These are phyloP conservation scores for Rhabdophis nuchalis DNA, from an alignment of 2,797 vertebrate genomes.

Conservation along the genomic window DNA sequence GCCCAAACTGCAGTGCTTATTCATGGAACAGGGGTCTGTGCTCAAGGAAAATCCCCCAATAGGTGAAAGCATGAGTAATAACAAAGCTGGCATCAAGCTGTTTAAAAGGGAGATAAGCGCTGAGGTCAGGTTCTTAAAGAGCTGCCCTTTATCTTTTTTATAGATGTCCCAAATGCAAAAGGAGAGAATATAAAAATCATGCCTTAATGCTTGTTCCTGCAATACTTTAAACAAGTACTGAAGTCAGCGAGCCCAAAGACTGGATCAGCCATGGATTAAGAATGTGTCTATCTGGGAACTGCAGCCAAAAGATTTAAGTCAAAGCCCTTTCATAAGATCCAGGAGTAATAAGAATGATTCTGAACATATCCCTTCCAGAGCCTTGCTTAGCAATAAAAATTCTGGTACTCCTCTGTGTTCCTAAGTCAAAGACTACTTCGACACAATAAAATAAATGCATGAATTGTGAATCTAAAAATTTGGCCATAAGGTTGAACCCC, in stretches of 20 bases:
- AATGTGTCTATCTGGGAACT: background rate
- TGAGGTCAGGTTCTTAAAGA: conserved; percentile 5
- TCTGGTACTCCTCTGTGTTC: background rate
- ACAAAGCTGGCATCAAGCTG: conserved; percentile 12
- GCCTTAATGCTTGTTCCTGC: conserved; percentile 21
- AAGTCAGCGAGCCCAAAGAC: conserved; percentile 9
- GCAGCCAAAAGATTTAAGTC: background rate
- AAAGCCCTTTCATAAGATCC: background rate
- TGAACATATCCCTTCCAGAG: background rate
- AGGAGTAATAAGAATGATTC: background rate
- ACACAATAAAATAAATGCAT: background rate
- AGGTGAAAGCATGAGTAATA: conserved; percentile 31
- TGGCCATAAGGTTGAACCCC: rapidly evolving
- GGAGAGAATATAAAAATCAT: conserved; percentile 20
- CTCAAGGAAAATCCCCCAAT: background rate
- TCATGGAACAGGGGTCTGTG: background rate
- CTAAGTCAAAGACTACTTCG: background rate
- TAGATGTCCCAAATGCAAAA: conserved; percentile 24
- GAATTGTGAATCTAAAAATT: background rate
- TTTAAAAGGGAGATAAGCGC: conserved; percentile 25
- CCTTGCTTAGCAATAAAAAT: background rate
- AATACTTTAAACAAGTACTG: conserved; percentile 19
- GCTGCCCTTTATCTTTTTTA: conserved; percentile 21
- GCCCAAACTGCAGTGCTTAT: background rate
- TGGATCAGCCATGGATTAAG: conserved; percentile 2